These are phyloP conservation scores for Halocynthia roretzi DNA, from an alignment of 23 tunicate species.

Conservation along the genomic window DNA sequence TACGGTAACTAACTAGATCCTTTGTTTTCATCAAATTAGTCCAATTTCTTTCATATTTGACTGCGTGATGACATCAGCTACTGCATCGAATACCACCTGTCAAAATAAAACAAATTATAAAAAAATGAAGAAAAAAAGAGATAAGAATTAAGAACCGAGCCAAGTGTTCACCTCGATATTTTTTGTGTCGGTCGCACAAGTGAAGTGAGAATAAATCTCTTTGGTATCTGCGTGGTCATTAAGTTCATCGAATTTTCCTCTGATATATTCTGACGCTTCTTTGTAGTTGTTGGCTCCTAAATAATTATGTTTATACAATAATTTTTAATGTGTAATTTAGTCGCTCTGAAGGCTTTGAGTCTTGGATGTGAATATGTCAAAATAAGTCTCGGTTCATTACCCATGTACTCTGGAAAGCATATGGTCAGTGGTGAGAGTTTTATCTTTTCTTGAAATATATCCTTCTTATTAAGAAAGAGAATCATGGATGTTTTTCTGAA, in stretches of 20 bases:
- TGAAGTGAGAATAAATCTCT: conserved; percentile 77
- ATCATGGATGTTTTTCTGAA: conserved; percentile 75
- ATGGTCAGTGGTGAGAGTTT: conserved; percentile 60
- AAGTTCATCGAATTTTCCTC: conserved; percentile 69
- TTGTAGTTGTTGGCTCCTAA: conserved; percentile 61
- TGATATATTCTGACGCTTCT: conserved; percentile 73
- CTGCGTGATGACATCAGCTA: conserved; percentile 84
- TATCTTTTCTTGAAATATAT: conserved; percentile 63
- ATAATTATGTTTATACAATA: background rate
- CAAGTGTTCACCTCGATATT: conserved; percentile 52
- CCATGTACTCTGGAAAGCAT: conserved; percentile 77
- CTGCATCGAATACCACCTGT: conserved; percentile 92
- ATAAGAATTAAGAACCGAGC: background rate
- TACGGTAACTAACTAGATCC: no score
- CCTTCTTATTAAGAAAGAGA: conserved; percentile 78
- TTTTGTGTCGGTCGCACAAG: conserved; percentile 88
- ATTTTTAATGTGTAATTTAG: background rate
- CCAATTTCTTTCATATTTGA: conserved; percentile 93
- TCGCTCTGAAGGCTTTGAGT: background rate
- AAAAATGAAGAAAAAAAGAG: background rate
- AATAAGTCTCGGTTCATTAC: conserved; percentile 12
- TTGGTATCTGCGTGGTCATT: conserved; percentile 61
- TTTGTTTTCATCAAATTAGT: conserved; percentile 27
- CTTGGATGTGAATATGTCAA: background rate
- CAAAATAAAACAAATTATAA: conserved; percentile 1